A percentile compares a stretch with the other conserved stretches of the same genome.
These are phyloP conservation scores for Melinopterus prodromus DNA, from an alignment of 2,888 invertebrate species.

Conservation along the genomic window DNA sequence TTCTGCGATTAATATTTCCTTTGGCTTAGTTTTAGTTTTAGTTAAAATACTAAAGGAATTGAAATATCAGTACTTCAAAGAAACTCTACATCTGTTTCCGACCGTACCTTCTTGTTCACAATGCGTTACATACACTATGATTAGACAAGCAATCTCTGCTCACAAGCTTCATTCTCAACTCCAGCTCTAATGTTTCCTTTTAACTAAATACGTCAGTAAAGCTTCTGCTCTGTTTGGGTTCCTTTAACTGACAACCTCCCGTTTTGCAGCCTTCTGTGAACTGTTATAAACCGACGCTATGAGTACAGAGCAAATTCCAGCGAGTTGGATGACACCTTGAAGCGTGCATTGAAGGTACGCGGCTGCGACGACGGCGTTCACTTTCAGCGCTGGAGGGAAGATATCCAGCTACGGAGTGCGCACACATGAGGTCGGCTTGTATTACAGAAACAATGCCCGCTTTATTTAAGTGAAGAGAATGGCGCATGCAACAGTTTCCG, in stretches of 20 bases:
- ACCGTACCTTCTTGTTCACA: no score
- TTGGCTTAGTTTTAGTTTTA: no score
- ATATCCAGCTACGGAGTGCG: background rate
- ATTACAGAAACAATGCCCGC: background rate
- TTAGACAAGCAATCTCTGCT: no score
- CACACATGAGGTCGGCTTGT: background rate
- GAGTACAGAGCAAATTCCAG: background rate
- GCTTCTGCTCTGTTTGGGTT: background rate
- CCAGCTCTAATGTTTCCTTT: background rate
- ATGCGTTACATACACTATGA: no score
- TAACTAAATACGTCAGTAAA: background rate
- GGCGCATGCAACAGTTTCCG: conserved; percentile 4
- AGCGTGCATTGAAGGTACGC: background rate
- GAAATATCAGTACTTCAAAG: no score
- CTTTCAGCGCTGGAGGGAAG: background rate
- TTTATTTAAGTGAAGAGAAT: background rate
- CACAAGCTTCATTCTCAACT: no score
- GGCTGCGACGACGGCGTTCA: background rate
- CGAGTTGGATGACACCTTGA: conserved; percentile 4
- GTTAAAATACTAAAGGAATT: no score
- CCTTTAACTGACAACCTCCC: background rate
- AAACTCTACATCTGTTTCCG: no score
- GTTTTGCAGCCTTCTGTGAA: background rate
- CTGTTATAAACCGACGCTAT: background rate
- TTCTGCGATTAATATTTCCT: no score